Base-by-base conservation (phyloP, 2,113 vertebrate genomes). In the Calidris pygmaea region DNA sequence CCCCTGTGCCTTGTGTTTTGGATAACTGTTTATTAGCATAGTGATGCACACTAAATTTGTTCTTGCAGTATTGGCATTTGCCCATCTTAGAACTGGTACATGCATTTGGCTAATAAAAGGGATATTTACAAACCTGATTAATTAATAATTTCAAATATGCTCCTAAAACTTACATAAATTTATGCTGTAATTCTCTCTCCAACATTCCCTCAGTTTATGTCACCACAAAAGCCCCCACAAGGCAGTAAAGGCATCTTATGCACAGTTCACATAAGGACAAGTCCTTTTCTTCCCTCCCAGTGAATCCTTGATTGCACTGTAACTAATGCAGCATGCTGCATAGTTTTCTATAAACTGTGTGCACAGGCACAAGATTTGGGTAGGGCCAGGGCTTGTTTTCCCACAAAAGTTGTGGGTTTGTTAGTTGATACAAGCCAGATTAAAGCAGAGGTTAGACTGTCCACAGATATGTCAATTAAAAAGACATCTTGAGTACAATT, bases 191-290 rank as follows among this genome's bases (percentile, higher is more conserved):
- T 94, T 91, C 85, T 87, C 30, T 81, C 75, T 89, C 37, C 52
- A 75, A 47, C 52, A 55, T 89, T 77, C 63, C 30, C 71, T 90
- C 43, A 18, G 66, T 79, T 92, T 84, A 62, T 89, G 93, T 89
- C 68, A 93, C 87, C 23, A 45, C 1, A 5, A 94, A 94, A 96
- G 56, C n/a, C 85, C 52, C 77, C 85, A 47, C 22, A 43, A 93
- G 74, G 65, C 90, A 85, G 78, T 89, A 82, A 60, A 87, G 41
- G 73, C 77, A 87, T 96, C 32, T 87, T 94, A 90, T 86, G 65
- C 32, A 45, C 68, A 76, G 96, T 95, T 97, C 89, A 93, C 20
- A 7, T 41, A 52, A 96, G 97, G 94, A 95, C 95, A 92, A 94
- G 68, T 77, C 59, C 74, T 91, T 85, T 91, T 75, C 73, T 85